Evolutionary conservation across 2,888 invertebrate species (phyloP), one percentile per base, ranked within the genome.

Genomic region (Diaphora mendica): DNA sequence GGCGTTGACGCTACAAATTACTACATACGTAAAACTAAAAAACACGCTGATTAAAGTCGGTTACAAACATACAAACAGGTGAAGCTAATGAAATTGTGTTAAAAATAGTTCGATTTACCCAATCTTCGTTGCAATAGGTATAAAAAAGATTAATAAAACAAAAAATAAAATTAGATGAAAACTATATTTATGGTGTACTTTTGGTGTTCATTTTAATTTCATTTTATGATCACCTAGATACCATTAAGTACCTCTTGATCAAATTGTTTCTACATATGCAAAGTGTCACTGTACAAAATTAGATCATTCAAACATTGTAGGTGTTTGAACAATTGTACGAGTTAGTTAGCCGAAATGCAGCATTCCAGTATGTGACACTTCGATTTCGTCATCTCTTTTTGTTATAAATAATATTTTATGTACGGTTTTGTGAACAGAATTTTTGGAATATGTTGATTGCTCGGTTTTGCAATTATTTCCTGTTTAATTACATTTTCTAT

Each of bases 361-460:
- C 65, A 39, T 35, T 71, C 76, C 76, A 64, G 72, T 81, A 79
- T 83, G 82, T 83, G 86, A 88, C 85, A 86, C 84, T 83, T 76
- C 74, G 69, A 80, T 87, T 87, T 87, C 88, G 75, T 83, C 89
- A 89, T 73, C 64, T 79, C 76, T 82, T 84, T 78, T 75, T 72
- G 64, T 80, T 76, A 72, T 65, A 73, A 76, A 76, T 80, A 70
- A 66, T 77, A 48, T 44, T 62, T 59, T 23, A 26, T 62, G 70
- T 62, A 62, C 62, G 9, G 44, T 73, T 73, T 35, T 62, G n/a
- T 72, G 55, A 76, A 65, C 26, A 73, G 30, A 5, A 30, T 17
- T 0, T 30, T 62, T 30, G 30, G 7, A 62, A 30, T 17, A 55
- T n/a, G 7, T 39, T 68, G 55, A 55, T 35, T 55, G 55, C 68